Evolutionary conservation across 2,888 invertebrate species (phyloP).

Genomic region (Aplocera efformata): DNA sequence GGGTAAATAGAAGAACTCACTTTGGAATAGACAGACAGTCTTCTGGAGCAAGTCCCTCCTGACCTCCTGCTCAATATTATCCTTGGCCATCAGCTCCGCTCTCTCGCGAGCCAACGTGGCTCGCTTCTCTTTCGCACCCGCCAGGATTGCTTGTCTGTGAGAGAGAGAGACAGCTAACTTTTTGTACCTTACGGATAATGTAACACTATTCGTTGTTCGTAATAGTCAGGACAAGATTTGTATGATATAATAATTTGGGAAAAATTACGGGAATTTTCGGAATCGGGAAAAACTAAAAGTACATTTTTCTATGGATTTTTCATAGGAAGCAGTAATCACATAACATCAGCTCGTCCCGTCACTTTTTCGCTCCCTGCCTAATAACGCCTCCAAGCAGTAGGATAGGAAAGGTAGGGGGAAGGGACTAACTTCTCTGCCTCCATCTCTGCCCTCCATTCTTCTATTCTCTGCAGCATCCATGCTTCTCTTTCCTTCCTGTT

Average conservation of each 20-base stretch:
- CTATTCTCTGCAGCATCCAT: constrained; percentile 57
- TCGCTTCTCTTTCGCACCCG: constrained; percentile 64
- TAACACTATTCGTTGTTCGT: too few species aligned
- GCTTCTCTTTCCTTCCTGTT: constrained; percentile 56
- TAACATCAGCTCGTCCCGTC: too few species aligned
- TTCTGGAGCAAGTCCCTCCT: constrained; percentile 59
- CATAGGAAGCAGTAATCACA: too few species aligned
- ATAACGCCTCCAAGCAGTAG: too few species aligned
- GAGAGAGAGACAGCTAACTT: constrained; percentile 16
- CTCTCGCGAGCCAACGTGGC: constrained; percentile 46
- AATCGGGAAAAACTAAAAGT: too few species aligned
- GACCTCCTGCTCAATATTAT: constrained; percentile 55
- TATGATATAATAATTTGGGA: too few species aligned
- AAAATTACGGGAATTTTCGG: too few species aligned
- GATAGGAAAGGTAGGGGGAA: constrained; percentile 3
- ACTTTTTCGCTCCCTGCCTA: too few species aligned
- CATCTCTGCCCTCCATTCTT: constrained; percentile 57
- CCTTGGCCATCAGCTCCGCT: constrained; percentile 54
- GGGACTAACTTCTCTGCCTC: constrained; percentile 68
- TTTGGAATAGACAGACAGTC: constrained; percentile 52
- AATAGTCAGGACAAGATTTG: too few species aligned
- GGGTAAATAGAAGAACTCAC: too few species aligned
- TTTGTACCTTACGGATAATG: not conserved
- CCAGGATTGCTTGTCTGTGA: constrained; percentile 60
- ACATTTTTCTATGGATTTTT: too few species aligned